Conservation (phyloP, 2,888 invertebrate genomes). For the Catonia carolina region DNA sequence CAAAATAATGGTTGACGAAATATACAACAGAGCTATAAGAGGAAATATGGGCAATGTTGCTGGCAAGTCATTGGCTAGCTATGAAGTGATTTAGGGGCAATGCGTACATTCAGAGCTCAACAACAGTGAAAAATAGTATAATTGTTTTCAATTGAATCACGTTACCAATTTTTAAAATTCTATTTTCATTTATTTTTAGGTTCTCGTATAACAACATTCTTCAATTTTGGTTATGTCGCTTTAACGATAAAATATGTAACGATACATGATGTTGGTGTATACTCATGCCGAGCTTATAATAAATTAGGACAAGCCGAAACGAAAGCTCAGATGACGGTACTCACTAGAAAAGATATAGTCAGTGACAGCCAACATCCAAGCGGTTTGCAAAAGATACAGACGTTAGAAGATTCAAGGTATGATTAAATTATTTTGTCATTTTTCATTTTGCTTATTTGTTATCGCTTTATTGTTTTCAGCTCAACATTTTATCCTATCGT, state of each 20-base stretch:
- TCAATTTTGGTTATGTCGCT: conserved; percentile 92
- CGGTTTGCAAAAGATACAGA: conserved; percentile 84
- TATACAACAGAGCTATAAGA: too few relatives aligned
- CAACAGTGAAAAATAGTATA: too few relatives aligned
- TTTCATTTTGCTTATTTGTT: conserved; percentile 1
- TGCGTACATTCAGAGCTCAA: too few relatives aligned
- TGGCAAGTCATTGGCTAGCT: too few relatives aligned
- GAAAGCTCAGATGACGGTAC: conserved; percentile 71
- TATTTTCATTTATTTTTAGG: too few relatives aligned
- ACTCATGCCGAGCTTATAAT: conserved; percentile 83
- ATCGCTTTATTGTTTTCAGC: neutral
- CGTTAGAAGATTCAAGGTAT: conserved; percentile 64
- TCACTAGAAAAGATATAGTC: conserved; percentile 78
- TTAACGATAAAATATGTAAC: conserved; percentile 88
- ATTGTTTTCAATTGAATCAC: too few relatives aligned
- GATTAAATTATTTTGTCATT: too few relatives aligned
- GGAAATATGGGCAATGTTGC: too few relatives aligned
- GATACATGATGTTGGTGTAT: conserved; percentile 80
- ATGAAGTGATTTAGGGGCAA: too few relatives aligned
- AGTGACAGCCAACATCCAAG: conserved; percentile 89
- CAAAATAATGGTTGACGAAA: too few relatives aligned
- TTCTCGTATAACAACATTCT: conserved; percentile 80
- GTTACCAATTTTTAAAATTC: too few relatives aligned
- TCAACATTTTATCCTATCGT: too few relatives aligned
- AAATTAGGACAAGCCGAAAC: conserved; percentile 79